Evolutionary conservation across 2,797 vertebrate genomes (phyloP).

Genomic region (Delichon dasypus): DNA sequence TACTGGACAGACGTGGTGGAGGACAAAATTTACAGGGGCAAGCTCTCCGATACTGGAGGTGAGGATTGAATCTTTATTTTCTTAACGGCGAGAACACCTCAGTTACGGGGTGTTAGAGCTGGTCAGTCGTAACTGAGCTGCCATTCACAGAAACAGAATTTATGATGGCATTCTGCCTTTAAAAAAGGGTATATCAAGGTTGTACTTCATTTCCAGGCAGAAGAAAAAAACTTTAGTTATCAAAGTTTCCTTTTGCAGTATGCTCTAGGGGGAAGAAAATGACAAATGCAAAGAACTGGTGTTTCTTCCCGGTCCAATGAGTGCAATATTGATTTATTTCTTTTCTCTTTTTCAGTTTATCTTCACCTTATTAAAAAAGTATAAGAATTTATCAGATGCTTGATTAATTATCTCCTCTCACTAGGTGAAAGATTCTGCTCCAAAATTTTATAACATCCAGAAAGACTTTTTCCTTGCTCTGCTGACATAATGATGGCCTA

Average conservation of each 20-base stretch:
- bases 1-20: conserved; percentile 99
- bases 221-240: not conserved
- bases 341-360: not conserved
- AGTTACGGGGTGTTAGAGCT: not conserved
- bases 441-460: not conserved
- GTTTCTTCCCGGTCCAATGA: not conserved
- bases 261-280: not conserved
- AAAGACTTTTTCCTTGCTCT: not conserved
- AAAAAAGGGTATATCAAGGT: not conserved
- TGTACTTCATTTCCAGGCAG: not conserved
- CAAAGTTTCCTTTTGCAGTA: not conserved
- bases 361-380: not conserved
- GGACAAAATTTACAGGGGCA: conserved; percentile 97
- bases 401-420: not conserved
- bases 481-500: not conserved
- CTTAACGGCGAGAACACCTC: not conserved
- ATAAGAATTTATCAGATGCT: not conserved
- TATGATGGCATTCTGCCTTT: not conserved
- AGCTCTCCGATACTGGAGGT: conserved; percentile 93
- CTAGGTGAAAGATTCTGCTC: not conserved
- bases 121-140: not conserved
- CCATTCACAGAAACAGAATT: not conserved
- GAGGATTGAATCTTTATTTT: conserved; percentile 27
- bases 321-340: not conserved
- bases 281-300: not conserved